These are phyloP conservation scores for Neolamprologus falcicula DNA, from an alignment of 2,113 vertebrate genomes.

Conservation along the genomic window DNA sequence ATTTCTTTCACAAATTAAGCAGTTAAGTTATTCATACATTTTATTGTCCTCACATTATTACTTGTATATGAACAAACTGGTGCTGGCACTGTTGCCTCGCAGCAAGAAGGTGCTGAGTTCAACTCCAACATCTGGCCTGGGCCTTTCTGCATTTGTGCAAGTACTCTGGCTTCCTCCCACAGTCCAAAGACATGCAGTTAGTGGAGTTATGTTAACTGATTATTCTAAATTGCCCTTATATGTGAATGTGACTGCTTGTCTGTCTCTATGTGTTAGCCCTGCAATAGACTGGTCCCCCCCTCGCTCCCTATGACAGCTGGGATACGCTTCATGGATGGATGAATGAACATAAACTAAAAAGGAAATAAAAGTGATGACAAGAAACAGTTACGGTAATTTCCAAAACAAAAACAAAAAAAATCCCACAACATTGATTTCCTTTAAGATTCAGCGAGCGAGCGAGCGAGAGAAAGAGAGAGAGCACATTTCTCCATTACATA, in stretches of 20 bases:
- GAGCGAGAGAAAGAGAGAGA: neutral
- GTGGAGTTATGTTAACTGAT: neutral
- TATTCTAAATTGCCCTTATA: neutral
- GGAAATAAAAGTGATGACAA: neutral
- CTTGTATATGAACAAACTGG: neutral
- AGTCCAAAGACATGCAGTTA: neutral
- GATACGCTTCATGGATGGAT: accelerated
- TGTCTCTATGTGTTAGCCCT: neutral
- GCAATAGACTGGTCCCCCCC: neutral
- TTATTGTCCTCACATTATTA: neutral
- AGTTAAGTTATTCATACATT: neutral
- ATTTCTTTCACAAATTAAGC: neutral
- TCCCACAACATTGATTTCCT: neutral
- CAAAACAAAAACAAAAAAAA: neutral
- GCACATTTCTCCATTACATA: neutral
- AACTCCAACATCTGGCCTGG: neutral
- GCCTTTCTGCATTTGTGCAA: neutral
- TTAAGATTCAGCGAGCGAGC: neutral
- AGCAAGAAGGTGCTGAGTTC: neutral
- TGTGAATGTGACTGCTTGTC: neutral
- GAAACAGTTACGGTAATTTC: neutral
- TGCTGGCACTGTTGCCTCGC: neutral
- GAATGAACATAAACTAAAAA: neutral
- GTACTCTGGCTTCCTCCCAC: neutral
- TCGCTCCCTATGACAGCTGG: neutral